A percentile compares a stretch with the other conserved stretches of the same genome.
Conservation (phyloP, 2,113 vertebrate genomes). For the Haemorhous mexicanus region DNA sequence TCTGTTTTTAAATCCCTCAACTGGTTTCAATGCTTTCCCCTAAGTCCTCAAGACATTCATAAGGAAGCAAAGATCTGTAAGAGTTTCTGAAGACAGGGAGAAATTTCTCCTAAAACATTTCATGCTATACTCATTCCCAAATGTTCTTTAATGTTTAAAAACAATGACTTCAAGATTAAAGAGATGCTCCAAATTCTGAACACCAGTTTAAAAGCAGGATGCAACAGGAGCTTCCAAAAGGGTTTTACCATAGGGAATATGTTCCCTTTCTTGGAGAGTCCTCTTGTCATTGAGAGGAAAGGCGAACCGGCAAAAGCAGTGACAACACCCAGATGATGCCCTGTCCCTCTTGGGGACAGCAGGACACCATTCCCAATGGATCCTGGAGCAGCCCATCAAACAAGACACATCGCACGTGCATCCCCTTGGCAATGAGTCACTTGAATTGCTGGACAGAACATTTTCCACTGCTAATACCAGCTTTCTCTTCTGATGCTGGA, state of each 20-base stretch:
- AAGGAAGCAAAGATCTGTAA: background rate
- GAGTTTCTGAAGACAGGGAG: background rate
- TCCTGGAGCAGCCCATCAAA: background rate
- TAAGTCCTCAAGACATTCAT: background rate
- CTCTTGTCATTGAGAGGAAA: background rate
- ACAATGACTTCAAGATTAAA: background rate
- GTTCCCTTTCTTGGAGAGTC: background rate
- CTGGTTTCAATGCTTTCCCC: background rate
- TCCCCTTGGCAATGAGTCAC: background rate
- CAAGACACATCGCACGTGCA: accelerated
- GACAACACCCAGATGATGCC: background rate
- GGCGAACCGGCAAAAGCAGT: background rate
- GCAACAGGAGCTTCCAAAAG: background rate
- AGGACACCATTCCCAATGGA: background rate
- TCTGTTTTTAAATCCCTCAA: background rate
- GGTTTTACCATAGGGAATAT: background rate
- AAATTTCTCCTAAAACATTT: background rate
- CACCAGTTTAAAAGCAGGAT: background rate
- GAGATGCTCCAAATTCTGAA: background rate
- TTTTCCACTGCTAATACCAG: background rate
- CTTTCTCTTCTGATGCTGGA: constrained; percentile 1
- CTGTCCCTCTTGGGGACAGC: background rate
- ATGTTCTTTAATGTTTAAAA: constrained; percentile 27
- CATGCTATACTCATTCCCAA: background rate
- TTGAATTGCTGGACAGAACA: background rate